Base-by-base conservation (phyloP, 2,113 vertebrate genomes). In the Actenoides hombroni region DNA sequence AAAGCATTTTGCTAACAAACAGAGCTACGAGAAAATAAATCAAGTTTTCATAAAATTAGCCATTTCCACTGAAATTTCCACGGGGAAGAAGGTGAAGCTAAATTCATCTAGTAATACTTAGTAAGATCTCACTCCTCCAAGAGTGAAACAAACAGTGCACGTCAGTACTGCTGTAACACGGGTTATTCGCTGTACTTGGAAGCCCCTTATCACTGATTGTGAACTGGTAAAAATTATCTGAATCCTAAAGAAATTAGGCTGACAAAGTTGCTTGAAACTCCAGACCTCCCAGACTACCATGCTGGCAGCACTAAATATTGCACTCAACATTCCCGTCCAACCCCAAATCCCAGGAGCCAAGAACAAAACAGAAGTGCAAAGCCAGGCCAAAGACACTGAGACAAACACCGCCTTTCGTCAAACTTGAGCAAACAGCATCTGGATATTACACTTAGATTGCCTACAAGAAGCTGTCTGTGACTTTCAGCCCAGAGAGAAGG, bases 1-100 rank as follows among this genome's bases (percentile, higher is more conserved):
- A 98, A 99, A 99, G 97, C 99, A 99, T 98, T 99, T 99, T 57
- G 99, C 99, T 98, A 99, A 98, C 98, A 99, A 99, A 98, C 99
- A 99, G 97, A 99, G 98, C 99, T 99, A 96, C 67, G 88, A 97
- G 78, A 79, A 97, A 95, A 97, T 71, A 94, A 82, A 97, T 29
- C 67, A 85, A 61, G 71, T 96, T 96, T 94, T 85, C 29, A 90
- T 17, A 64, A 51, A 86, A 92, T 92, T 88, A 80, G 89, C 63
- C 77, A 94, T 61, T 92, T 92, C 18, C 37, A 59, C 79, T 63
- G 23, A 31, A 28, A 29, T 48, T 83, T 70, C 54, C 54, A 44
- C 0, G 4, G 91, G 60, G 89, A 94, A 88, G 48, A 87, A 61
- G 21, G 3, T 77, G 23, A 68, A 94, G 64, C 16, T 12, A 29